These are phyloP conservation scores for Diplogasteroides magnus DNA, from an alignment of 1,140 invertebrate genomes.

Conservation along the genomic window DNA sequence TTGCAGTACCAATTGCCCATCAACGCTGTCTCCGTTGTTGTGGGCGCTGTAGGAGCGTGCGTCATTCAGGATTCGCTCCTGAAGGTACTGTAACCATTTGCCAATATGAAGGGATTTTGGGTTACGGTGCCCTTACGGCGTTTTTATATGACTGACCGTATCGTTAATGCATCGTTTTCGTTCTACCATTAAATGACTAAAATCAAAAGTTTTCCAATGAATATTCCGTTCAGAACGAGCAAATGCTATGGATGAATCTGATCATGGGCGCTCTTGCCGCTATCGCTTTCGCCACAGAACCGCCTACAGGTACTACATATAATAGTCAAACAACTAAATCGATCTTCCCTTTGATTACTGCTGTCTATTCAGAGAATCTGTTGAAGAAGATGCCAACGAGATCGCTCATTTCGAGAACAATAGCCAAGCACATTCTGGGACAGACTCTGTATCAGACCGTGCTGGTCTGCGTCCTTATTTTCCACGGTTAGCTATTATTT, in stretches of 20 bases:
- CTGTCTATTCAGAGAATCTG: no score
- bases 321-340: no score
- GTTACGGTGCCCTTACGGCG: not conserved
- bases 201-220: conserved; percentile 2
- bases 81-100: conserved; percentile 31
- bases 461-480: conserved; percentile 87
- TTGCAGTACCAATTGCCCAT: conserved; percentile 79
- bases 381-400: conserved; percentile 92
- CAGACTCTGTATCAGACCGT: conserved; percentile 91
- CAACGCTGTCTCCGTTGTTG: conserved; percentile 87
- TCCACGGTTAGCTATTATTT: no score
- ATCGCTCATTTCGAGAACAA: conserved; percentile 92
- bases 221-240: conserved; percentile 71
- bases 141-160: no score
- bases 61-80: conserved; percentile 64
- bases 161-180: no score
- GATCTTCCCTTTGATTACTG: no score
- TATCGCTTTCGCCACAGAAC: conserved; percentile 92
- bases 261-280: conserved; percentile 99
- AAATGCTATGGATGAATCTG: conserved; percentile 99
- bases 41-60: conserved; percentile 97
- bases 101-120: not conserved
- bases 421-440: conserved; percentile 99
- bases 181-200: no score
- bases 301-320: no score